Evolutionary conservation across 2,888 invertebrate species (phyloP).

Genomic region (Platycheirus albimanus): DNA sequence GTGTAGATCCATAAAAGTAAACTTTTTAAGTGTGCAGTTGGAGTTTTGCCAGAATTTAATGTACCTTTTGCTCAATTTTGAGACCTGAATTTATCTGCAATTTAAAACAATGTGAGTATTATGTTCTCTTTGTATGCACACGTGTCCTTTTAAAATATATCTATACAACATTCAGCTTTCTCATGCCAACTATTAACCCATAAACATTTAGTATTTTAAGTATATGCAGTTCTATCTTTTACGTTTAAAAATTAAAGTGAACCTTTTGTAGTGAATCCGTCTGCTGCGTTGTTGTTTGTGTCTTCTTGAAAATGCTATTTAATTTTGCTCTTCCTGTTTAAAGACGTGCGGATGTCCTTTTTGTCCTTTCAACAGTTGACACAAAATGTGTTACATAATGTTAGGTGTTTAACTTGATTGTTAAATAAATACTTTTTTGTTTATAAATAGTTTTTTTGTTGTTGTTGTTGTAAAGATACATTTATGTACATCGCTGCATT

Average conservation of each 20-base stretch:
- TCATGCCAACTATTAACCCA: no score
- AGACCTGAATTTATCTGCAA: slow-evolving; percentile 39
- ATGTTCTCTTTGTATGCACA: no score
- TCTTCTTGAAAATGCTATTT: neutral
- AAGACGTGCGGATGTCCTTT: slow-evolving; percentile 13
- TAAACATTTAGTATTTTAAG: no score
- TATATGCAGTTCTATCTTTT: neutral
- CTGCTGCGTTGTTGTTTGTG: neutral
- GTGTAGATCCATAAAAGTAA: neutral
- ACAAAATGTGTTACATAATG: slow-evolving; percentile 26
- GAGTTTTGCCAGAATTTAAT: slow-evolving; percentile 42
- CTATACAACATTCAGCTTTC: no score
- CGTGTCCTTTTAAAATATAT: slow-evolving; percentile 6
- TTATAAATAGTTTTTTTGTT: no score
- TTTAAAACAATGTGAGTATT: slow-evolving; percentile 24
- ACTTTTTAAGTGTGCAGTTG: slow-evolving; percentile 12
- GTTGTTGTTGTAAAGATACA: no score
- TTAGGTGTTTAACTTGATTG: neutral
- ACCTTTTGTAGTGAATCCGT: neutral
- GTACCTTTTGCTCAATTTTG: slow-evolving; percentile 37
- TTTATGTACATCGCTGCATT: no score
- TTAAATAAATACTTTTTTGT: neutral
- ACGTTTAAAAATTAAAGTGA: neutral
- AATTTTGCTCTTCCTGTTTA: neutral
- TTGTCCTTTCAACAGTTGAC: neutral